A percentile compares a stretch with the other conserved stretches of the same genome.
Evolutionary conservation across 23 tunicate genomes (phyloP).

Genomic region (Ciona savignyi): DNA sequence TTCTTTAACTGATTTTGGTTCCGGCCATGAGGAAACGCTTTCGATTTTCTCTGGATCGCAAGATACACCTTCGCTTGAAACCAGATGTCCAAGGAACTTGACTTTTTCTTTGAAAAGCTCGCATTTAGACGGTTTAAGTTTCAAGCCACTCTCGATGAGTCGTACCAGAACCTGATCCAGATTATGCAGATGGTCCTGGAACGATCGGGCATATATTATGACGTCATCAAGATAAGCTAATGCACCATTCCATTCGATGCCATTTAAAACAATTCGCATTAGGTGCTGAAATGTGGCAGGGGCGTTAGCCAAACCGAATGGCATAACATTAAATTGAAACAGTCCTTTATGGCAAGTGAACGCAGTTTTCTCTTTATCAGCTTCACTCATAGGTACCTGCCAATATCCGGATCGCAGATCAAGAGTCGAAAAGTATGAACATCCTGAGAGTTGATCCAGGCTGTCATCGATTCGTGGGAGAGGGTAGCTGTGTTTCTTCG

Average conservation of each 20-base stretch:
- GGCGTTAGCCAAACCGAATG: no score
- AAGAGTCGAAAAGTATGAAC: neutral
- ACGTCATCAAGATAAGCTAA: neutral
- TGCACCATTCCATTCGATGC: no score
- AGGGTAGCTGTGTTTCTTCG: no score
- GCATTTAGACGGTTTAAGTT: slow-evolving; percentile 2
- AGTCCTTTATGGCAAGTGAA: neutral
- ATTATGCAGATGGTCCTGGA: neutral
- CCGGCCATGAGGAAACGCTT: neutral
- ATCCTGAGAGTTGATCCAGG: no score
- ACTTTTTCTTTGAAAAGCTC: neutral
- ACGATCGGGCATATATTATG: neutral
- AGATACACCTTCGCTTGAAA: neutral
- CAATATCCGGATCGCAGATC: neutral
- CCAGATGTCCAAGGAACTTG: slow-evolving; percentile 3
- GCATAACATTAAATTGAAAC: no score
- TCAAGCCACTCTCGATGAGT: neutral
- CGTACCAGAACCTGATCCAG: neutral
- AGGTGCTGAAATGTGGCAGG: no score
- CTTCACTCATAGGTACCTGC: neutral
- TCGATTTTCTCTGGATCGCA: slow-evolving; percentile 5
- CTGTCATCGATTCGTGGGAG: no score
- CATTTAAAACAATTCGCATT: no score
- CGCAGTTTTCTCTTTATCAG: neutral
- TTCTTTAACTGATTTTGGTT: no score